phyloP scores from a whole-genome alignment of 2,113 vertebrate genomes.

The Scophthalmus maximus region DNA sequence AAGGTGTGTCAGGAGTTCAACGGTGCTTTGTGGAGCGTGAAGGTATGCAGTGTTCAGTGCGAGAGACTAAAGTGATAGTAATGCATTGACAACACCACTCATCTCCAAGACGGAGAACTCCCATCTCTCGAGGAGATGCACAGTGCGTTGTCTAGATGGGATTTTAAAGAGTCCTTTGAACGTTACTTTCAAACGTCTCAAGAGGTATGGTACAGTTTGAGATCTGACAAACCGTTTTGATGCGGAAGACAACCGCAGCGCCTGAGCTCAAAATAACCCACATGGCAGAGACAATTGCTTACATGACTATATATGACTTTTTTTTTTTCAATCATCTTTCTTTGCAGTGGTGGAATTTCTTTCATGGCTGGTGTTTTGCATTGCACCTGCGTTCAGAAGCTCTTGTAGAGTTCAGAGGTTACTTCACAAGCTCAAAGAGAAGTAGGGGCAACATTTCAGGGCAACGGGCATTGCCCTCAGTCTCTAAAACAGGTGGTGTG shows the following conservation, averaged over 20 bases:
- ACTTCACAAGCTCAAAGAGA: constrained; percentile 27
- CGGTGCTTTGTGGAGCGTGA: constrained; percentile 67
- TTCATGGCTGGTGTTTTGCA: constrained; percentile 1
- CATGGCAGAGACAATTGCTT: neutral
- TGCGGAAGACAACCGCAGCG: neutral
- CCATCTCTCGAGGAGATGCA: constrained; percentile 30
- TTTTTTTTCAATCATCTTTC: neutral
- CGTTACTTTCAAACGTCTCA: constrained; percentile 28
- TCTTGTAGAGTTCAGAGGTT: neutral
- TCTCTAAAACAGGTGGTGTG: constrained; percentile 15
- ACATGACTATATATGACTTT: neutral
- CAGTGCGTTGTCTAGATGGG: constrained; percentile 41
- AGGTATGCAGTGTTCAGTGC: constrained; percentile 38
- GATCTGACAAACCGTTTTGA: constrained; percentile 19
- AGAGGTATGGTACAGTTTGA: constrained; percentile 12
- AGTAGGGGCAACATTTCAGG: neutral
- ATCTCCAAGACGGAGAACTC: constrained; percentile 17
- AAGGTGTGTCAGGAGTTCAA: constrained; percentile 71
- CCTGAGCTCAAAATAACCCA: neutral
- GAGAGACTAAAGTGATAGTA: constrained; percentile 59
- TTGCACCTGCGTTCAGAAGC: neutral
- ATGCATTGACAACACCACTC: constrained; percentile 66
- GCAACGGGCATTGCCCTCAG: constrained; percentile 5
- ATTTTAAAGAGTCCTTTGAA: constrained; percentile 51
- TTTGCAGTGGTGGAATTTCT: neutral